Percentiles rank a stretch among this genome's conserved stretches.
Evolutionary conservation across 2,113 vertebrate genomes (phyloP).

Genomic region (Dicerorhinus sumatrensis): DNA sequence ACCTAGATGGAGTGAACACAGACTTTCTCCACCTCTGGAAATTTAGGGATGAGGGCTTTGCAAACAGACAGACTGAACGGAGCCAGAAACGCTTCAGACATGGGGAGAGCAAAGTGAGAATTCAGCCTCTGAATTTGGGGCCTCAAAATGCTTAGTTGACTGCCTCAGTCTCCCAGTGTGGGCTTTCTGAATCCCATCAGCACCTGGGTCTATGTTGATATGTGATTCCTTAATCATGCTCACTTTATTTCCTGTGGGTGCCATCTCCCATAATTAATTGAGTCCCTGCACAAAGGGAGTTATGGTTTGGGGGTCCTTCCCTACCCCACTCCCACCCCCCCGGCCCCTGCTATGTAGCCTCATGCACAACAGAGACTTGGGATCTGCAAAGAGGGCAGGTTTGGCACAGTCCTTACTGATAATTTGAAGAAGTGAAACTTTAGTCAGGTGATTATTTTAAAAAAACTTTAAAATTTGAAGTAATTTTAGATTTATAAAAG

Average conservation of each 20-base stretch:
- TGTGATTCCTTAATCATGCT: background rate
- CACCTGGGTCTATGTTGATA: background rate
- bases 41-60: background rate
- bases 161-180: background rate
- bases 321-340: accelerated
- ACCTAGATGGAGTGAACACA: background rate
- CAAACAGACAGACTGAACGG: background rate
- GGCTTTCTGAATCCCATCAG: background rate
- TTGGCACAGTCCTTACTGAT: background rate
- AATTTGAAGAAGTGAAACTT: background rate
- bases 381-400: no score
- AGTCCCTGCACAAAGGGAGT: background rate
- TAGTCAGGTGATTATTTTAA: background rate
- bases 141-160: background rate
- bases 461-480: slow-evolving; percentile 36
- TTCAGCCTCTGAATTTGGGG: background rate
- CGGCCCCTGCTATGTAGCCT: background rate
- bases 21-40: background rate
- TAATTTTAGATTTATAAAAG: background rate
- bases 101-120: background rate
- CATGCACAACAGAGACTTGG: background rate
- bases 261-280: no score
- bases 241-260: background rate
- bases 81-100: background rate
- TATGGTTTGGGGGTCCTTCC: background rate